These are phyloP conservation scores for Vanessa atalanta DNA, from an alignment of 1,140 invertebrate genomes.

Conservation along the genomic window DNA sequence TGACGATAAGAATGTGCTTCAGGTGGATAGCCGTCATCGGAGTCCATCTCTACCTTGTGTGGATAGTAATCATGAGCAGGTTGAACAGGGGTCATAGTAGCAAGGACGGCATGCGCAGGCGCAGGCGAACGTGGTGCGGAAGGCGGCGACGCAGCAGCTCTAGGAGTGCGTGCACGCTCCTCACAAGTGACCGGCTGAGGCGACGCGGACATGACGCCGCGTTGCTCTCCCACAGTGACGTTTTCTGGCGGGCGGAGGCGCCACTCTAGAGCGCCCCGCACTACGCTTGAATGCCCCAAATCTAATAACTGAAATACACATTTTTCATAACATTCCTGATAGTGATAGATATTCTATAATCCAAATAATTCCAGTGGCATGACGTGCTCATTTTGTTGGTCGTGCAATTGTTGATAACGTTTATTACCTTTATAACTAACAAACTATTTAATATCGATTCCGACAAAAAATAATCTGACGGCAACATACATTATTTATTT, in stretches of 20 bases:
- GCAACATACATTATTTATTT: too few species aligned
- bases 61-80: conserved; percentile 83
- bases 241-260: conserved; percentile 62
- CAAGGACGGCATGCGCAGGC: conserved; percentile 85
- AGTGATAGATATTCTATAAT: neutral
- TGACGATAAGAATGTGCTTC: conserved; percentile 80
- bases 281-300: conserved; percentile 57
- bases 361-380: conserved; percentile 9
- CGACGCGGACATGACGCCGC: conserved; percentile 69
- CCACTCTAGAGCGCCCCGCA: conserved; percentile 66
- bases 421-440: neutral
- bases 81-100: conserved; percentile 85
- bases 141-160: conserved; percentile 55
- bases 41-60: conserved; percentile 80
- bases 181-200: conserved; percentile 56
- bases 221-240: conserved; percentile 49
- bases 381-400: conserved; percentile 47
- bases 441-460: neutral
- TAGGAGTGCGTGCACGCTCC: conserved; percentile 63
- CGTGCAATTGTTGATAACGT: too few species aligned
- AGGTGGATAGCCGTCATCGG: conserved; percentile 77
- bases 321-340: conserved; percentile 21
- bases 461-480: neutral
- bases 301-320: conserved; percentile 62
- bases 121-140: conserved; percentile 78